A percentile compares a stretch with the other conserved stretches of the same genome.
Evolutionary conservation across 2,797 vertebrate species (phyloP).

Genomic region (Bucorvus abyssinicus): DNA sequence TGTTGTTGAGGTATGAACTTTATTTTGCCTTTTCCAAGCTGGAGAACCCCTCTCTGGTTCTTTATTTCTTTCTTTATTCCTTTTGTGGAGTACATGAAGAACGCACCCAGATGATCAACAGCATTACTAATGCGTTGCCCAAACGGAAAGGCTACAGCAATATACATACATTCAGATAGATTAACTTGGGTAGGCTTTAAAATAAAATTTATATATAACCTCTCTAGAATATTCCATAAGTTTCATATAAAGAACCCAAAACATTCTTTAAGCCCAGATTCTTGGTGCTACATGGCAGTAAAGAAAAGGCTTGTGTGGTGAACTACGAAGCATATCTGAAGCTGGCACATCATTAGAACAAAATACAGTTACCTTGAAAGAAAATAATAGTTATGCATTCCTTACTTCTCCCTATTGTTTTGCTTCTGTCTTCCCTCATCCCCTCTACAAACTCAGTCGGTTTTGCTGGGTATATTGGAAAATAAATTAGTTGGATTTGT

Average conservation of each 20-base stretch:
- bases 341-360: background rate
- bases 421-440: background rate
- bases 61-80: background rate
- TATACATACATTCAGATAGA: background rate
- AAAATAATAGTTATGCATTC: background rate
- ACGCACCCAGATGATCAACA: accelerated
- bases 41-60: background rate
- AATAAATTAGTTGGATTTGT: conserved; percentile 69
- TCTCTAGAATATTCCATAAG: background rate
- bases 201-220: background rate
- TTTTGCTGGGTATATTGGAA: conserved; percentile 40
- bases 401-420: background rate
- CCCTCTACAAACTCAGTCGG: background rate
- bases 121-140: background rate
- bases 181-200: background rate
- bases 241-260: background rate
- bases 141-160: background rate
- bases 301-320: background rate
- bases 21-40: background rate
- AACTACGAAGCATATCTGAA: background rate
- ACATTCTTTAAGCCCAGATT: background rate
- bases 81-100: background rate
- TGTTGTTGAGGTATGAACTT: background rate
- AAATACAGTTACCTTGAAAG: background rate
- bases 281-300: background rate